Evolutionary conservation across 2,113 vertebrate species (phyloP), one percentile per base, ranked within the genome.

Genomic region (Syngnathus scovelli): DNA sequence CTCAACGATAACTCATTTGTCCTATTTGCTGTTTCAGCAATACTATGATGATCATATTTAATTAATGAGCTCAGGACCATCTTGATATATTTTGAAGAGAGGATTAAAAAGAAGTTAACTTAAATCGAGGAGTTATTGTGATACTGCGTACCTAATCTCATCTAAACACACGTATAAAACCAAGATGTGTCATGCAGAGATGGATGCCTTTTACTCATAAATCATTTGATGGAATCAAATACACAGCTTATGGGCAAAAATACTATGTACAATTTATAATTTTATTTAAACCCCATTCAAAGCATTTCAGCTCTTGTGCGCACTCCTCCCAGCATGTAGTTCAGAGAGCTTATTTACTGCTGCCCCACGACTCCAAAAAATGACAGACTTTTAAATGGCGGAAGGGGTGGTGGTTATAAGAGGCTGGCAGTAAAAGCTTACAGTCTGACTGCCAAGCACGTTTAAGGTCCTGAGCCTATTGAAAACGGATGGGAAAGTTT

Each of bases 401-500:
- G 69, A 52, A 66, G 70, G 74, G 79, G 75, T 80, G 79, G 81
- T 71, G 74, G 82, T 84, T 79, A 82, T 80, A 78, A 75, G 75
- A 81, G 66, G 67, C 73, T 85, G 71, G 81, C 82, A 88, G 78
- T 88, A 86, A 89, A 88, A 89, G 77, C 77, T 78, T 46, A 27
- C 67, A 61, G 76, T 78, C 67, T 67, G 80, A 74, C 78, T 89
- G 86, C 87, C 83, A 87, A 86, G 84, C 86, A 87, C 82, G 84
- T 88, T 86, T 67, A 68, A 72, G 81, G 81, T 81, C 77, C 70
- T 18, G 70, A 78, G 75, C 83, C 75, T 83, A 81, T 83, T 84
- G 83, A 84, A 85, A 84, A 84, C 74, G 79, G 75, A 90, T 84
- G 88, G 84, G 85, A 86, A 87, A 84, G 82, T 86, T 81, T 87